Evolutionary conservation across 2,113 vertebrate genomes (phyloP), one percentile per base, ranked within the genome.

Genomic region (Lucifuga dentata): DNA sequence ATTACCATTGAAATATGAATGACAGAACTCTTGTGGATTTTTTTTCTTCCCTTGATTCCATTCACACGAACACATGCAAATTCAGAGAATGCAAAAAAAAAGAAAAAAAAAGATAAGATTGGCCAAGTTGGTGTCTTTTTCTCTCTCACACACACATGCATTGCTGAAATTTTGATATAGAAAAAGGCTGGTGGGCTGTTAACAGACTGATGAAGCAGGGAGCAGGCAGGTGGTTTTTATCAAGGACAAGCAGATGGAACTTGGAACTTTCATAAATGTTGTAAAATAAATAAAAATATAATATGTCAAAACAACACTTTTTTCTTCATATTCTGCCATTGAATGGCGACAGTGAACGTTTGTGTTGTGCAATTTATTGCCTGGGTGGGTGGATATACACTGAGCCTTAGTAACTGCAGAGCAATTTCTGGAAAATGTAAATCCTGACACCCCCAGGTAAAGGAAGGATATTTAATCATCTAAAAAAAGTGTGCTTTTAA

Each of bases 151-250:
- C 26, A 81, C 55, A 72, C 24, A 45, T 61, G 46, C 20, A 19
- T 57, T 81, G 58, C 73, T 90, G 57, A 88, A 84, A 81, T 56
- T 74, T 81, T 89, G 36, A 88, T 89, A 82, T 60, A 48, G 61
- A 68, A 76, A 77, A 67, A 73, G 68, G 68, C 59, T 64, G 39
- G 48, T 15, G 71, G 68, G 70, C 51, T 80, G 50, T 73, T 77
- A 68, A 66, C 58, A 73, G 76, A 57, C 67, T 52, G 33, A n/a
- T 4, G 55, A 45, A 53, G 32, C 8, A 9, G 49, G 12, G 55
- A 63, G 44, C 57, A 71, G 58, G 23, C 66, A 33, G 41, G 19
- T 4, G 1, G 36, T 69, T 82, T 65, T 78, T 66, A 70, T 73
- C 8, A 35, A 78, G 64, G 68, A 69, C 78, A 57, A 43, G 21